Evolutionary conservation across 2,888 invertebrate genomes (phyloP), one percentile per base, ranked within the genome.

Genomic region (Lasioglossum marginatum): DNA sequence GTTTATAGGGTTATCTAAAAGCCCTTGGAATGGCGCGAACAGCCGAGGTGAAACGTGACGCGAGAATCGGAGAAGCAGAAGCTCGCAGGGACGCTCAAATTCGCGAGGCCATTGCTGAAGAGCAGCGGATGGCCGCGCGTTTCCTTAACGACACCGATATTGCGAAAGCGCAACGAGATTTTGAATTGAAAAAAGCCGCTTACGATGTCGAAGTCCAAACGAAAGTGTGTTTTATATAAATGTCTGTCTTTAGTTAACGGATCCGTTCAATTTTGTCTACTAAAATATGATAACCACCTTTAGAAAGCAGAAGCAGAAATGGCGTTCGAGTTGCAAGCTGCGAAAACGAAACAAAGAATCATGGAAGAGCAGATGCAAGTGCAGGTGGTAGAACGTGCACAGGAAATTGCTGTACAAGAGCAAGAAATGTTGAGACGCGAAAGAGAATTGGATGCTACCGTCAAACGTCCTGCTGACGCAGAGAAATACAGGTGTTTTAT

Each of bases 351-450:
- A 92, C 99, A 99, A 94, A 97, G 98, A 87, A 98, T 99, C 92
- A 99, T 98, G 95, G 99, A 99, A 93, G 99, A 99, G 95, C 98
- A 99, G 94, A 99, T 99, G 99, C 99, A 99, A 94, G 98, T 99
- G 82, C 97, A 97, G 88, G 98, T 99, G 1, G 97, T 99, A 43
- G 99, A 99, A 95, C 97, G 99, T 81, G 97, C 97, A 0, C 99
- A 99, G 95, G 98, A 99, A 96, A 99, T 99, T 92, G 97, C 97
- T 77, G 98, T 99, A 0, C 99, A 99, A 95, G 99, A 99, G 91
- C 99, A 99, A 96, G 99, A 99, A 96, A 99, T 99, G 91, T 97
- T 98, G 92, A 97, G 99, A 87, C 97, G 98, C 43, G 98, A 99
- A 95, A 97, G 97, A 87, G 99, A 99, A 94, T 96, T 99, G 37